Evolutionary conservation across 2,113 vertebrate genomes (phyloP).

Genomic region (Eolophus roseicapilla): DNA sequence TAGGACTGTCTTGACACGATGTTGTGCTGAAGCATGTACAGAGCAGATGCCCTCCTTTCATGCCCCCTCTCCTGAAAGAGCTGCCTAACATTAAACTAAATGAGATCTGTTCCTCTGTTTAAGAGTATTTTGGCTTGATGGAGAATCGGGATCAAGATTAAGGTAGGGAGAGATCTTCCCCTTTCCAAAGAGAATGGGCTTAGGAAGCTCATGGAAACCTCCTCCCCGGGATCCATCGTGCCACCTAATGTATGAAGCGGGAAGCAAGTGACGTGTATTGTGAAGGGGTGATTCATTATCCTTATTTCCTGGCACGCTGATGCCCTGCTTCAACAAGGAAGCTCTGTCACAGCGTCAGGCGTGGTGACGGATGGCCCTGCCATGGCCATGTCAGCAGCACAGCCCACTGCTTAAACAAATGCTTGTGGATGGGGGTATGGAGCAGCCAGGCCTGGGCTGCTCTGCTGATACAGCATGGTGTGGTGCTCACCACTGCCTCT

Average conservation of each 20-base stretch:
- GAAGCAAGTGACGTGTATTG: not conserved
- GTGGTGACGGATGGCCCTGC: not conserved
- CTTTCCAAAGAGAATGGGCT: not conserved
- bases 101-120: not conserved
- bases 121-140: not conserved
- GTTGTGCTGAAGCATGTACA: not conserved
- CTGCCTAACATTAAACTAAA: not conserved
- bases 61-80: not conserved
- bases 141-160: not conserved
- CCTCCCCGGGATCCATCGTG: not conserved
- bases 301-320: constrained; percentile 70
- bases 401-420: not conserved
- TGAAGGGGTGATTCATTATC: constrained; percentile 48
- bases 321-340: constrained; percentile 54
- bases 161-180: not conserved
- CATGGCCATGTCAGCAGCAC: not conserved
- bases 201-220: not conserved
- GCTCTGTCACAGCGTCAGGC: not conserved
- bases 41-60: not conserved
- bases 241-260: not conserved
- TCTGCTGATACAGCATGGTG: not conserved
- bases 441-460: not conserved
- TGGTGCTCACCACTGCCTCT: not conserved
- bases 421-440: not conserved
- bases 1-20: not conserved